Evolutionary conservation across 2,797 vertebrate genomes (phyloP).

Genomic region (Rhyacichthys aspro): DNA sequence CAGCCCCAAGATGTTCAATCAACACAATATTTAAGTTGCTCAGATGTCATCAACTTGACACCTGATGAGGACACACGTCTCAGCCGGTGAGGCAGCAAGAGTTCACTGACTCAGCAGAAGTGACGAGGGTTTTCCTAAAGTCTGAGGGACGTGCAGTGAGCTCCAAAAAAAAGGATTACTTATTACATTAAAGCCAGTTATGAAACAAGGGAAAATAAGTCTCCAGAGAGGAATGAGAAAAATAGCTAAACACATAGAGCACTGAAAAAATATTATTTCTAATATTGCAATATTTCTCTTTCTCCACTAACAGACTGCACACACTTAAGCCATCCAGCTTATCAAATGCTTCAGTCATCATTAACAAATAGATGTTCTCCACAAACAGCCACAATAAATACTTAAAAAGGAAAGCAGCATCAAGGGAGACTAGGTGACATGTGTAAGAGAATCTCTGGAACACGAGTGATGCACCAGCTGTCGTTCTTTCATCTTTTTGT

Average conservation of each 20-base stretch:
- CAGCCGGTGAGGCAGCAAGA: conserved; percentile 8
- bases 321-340: no score
- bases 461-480: conserved; percentile 32
- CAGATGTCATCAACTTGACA: conserved; percentile 5
- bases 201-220: conserved; percentile 5
- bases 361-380: no score
- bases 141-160: conserved; percentile 43
- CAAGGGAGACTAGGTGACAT: not conserved
- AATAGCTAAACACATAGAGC: not conserved
- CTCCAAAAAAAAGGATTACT: conserved; percentile 45
- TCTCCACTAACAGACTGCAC: no score
- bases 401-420: not conserved
- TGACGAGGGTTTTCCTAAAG: conserved; percentile 36
- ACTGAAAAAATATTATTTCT: conserved; percentile 20
- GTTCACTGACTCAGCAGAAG: conserved; percentile 52
- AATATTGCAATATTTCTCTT: no score
- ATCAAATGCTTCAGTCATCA: no score
- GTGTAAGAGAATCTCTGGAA: not conserved
- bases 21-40: no score
- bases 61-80: conserved; percentile 8
- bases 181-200: conserved; percentile 55
- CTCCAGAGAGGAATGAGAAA: no score
- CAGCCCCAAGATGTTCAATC: no score
- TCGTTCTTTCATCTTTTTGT: conserved; percentile 22
- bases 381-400: not conserved